phyloP scores from a whole-genome alignment of 2,888 invertebrate species.

The Criorhina ranunculi region DNA sequence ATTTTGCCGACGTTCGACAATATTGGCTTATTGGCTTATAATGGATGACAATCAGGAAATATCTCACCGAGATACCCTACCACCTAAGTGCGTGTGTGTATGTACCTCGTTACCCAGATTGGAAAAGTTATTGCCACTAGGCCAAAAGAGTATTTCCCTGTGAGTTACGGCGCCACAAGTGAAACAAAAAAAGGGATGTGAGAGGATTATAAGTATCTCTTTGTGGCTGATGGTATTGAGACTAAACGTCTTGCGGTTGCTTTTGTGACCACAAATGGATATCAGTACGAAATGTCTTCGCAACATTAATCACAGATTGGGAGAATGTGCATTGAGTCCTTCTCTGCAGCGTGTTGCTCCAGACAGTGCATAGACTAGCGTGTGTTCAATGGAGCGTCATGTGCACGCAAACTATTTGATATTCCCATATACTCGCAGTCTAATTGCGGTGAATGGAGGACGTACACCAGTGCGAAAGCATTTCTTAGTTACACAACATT shows the following conservation, averaged over 20 bases:
- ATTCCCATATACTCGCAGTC: slow-evolving; percentile 57
- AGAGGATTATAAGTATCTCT: slow-evolving; percentile 43
- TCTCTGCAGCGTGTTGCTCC: slow-evolving; percentile 11
- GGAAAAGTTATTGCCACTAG: slow-evolving; percentile 32
- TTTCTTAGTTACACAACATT: slow-evolving; percentile 65
- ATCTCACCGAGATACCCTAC: slow-evolving; percentile 21
- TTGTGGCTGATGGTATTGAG: slow-evolving; percentile 6
- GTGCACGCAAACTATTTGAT: slow-evolving; percentile 62
- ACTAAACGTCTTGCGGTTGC: slow-evolving; percentile 37
- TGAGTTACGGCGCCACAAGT: slow-evolving; percentile 23
- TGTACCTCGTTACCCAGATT: slow-evolving; percentile 66
- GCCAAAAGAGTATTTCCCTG: slow-evolving; percentile 42
- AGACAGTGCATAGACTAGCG: slow-evolving; percentile 39
- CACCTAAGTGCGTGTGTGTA: slow-evolving; percentile 9
- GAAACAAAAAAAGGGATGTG: slow-evolving; percentile 59
- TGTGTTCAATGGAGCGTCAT: slow-evolving; percentile 64
- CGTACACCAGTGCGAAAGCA: slow-evolving; percentile 47
- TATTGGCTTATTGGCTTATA: slow-evolving; percentile 70
- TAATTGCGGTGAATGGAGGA: slow-evolving; percentile 63
- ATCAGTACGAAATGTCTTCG: slow-evolving; percentile 40
- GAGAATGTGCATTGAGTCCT: slow-evolving; percentile 30
- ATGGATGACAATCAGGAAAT: slow-evolving; percentile 71
- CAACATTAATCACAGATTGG: slow-evolving; percentile 7
- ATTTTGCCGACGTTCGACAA: slow-evolving; percentile 62
- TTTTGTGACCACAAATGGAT: slow-evolving; percentile 58